These are phyloP conservation scores for Vireo griseus DNA, from an alignment of 2,797 vertebrate genomes.

Conservation along the genomic window DNA sequence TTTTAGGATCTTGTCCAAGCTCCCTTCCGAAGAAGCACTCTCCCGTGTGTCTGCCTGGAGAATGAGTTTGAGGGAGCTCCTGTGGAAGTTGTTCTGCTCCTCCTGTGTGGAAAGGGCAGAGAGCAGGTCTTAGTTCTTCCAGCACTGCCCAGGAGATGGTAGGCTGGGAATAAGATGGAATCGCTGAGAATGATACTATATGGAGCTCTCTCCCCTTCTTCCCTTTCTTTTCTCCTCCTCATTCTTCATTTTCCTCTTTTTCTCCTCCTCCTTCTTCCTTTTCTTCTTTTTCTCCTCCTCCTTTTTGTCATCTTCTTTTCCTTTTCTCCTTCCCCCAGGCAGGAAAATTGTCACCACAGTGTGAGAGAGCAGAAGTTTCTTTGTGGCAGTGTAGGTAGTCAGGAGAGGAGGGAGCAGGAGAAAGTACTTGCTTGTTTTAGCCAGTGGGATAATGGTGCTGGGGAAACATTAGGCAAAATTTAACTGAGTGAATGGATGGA, in stretches of 20 bases:
- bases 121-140: not conserved
- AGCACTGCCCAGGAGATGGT: not conserved
- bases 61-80: not conserved
- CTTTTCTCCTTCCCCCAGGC: not conserved
- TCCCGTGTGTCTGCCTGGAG: not conserved
- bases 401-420: not conserved
- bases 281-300: too few relatives aligned
- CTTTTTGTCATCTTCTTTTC: too few relatives aligned
- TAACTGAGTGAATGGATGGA: not conserved
- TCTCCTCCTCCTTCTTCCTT: too few relatives aligned
- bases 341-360: not conserved
- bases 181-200: rapidly evolving
- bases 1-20: not conserved
- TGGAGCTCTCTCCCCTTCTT: not conserved
- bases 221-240: not conserved
- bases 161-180: not conserved
- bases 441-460: not conserved
- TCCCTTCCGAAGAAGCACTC: not conserved
- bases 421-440: not conserved
- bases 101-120: not conserved
- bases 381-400: not conserved
- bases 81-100: not conserved
- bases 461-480: not conserved
- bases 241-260: not conserved
- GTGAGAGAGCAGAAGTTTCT: not conserved